Evolutionary conservation across 2,113 vertebrate species (phyloP), one percentile per base, ranked within the genome.

Genomic region (Carassius gibelio): DNA sequence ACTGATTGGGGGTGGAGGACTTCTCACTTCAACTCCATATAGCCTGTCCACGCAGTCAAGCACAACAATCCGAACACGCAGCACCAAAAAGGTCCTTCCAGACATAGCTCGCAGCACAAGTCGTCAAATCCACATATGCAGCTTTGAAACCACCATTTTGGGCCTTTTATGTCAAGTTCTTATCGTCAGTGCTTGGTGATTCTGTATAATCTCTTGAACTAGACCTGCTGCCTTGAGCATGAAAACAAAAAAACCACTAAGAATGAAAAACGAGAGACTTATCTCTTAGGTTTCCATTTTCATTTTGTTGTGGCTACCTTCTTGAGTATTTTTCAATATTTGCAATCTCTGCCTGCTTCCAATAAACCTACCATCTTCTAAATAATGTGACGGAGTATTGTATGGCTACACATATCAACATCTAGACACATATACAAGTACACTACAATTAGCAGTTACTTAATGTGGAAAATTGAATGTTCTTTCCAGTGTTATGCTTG

Each of bases 31-130:
- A 15, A 82, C 82, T 30, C 83, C 88, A 2, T 71, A 88, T 68
- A 81, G 72, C 76, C 59, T 84, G 19, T 87, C 88, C 17, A 84
- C 86, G 8, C 86, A 87, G 61, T 91, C 88, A 81, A 94, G 93
- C 92, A 94, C 94, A 89, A 91, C 92, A n/a, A 84, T 87, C 3
- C 85, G 57, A 5, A 87, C 91, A 6, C 80, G 8, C 3, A 85
- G 86, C 14, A 84, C 87, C 3, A 93, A 89, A 71, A 93, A 88
- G 62, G 86, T 90, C 30, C 83, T 87, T 62, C 79, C 85, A 2
- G 76, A 48, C 5, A 84, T 52, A 57, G 87, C 87, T 8, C 64
- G 75, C 42, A 92, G 90, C 85, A 84, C 82, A 82, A 86, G 85
- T 23, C 26, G 14, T 0, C 68, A 85, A 62, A 87, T 90, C 10